Percentiles rank a stretch among this genome's conserved stretches.
These are phyloP conservation scores for Leuctra nigra DNA, from an alignment of 2,888 invertebrate species.

Conservation along the genomic window DNA sequence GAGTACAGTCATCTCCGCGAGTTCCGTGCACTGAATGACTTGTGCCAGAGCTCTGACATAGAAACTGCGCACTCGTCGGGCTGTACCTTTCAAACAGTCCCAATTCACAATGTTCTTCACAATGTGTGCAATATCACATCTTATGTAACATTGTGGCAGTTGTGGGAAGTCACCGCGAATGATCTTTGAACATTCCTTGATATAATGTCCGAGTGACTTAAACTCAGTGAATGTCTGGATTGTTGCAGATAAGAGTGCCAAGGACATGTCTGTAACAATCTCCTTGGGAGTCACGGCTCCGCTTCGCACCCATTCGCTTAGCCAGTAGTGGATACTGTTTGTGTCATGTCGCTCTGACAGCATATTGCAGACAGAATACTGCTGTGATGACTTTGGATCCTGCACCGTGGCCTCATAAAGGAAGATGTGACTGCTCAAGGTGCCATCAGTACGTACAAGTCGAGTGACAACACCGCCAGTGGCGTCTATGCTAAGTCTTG, in stretches of 20 bases:
- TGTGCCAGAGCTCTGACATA: background rate
- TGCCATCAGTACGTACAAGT: slow-evolving; percentile 17
- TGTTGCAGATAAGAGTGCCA: slow-evolving; percentile 17
- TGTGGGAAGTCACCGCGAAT: too few species aligned
- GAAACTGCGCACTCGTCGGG: background rate
- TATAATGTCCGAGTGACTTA: background rate
- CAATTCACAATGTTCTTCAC: background rate
- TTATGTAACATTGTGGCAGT: background rate
- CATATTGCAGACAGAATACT: slow-evolving; percentile 29
- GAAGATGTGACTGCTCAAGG: slow-evolving; percentile 22
- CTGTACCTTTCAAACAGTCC: background rate
- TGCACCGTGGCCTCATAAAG: slow-evolving; percentile 25
- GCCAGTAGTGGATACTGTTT: slow-evolving; percentile 23
- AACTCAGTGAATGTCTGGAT: slow-evolving; percentile 3
- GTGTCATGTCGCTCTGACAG: slow-evolving; percentile 27
- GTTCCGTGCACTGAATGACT: background rate
- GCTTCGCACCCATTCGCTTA: slow-evolving; percentile 25
- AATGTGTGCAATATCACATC: background rate
- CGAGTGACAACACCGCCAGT: slow-evolving; percentile 26
- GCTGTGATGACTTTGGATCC: slow-evolving; percentile 20
- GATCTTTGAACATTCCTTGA: background rate
- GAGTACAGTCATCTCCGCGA: background rate
- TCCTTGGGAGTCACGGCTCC: slow-evolving; percentile 26
- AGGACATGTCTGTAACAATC: slow-evolving; percentile 24
- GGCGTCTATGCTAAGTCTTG: slow-evolving; percentile 26